Evolutionary conservation across 2,888 invertebrate genomes (phyloP).

Genomic region (Cerceris rybyensis): DNA sequence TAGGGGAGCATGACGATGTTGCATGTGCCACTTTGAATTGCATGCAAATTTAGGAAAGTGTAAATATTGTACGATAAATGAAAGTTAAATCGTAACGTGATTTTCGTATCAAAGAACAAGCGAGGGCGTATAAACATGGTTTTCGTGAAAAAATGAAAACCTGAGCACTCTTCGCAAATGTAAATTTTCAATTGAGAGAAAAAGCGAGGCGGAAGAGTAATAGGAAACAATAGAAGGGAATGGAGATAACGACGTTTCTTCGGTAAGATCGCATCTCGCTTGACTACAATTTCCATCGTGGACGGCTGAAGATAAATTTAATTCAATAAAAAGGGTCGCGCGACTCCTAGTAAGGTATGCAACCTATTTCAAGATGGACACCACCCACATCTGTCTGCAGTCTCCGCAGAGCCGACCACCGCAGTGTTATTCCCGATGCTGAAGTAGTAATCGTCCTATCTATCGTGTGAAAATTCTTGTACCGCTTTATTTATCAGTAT

Average conservation of each 20-base stretch:
- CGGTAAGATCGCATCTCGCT: background rate
- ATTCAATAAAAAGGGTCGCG: conserved; percentile 19
- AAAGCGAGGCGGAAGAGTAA: background rate
- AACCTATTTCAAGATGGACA: conserved; percentile 56
- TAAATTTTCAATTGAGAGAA: too few relatives aligned
- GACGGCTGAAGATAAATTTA: conserved; percentile 2
- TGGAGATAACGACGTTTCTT: background rate
- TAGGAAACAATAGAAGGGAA: background rate
- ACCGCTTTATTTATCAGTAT: background rate
- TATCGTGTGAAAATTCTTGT: conserved; percentile 10
- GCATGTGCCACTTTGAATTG: too few relatives aligned
- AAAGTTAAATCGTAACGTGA: too few relatives aligned
- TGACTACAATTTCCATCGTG: background rate
- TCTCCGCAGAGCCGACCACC: conserved; percentile 52
- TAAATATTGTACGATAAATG: too few relatives aligned
- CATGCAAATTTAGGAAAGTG: too few relatives aligned
- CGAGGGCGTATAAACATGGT: too few relatives aligned
- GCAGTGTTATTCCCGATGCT: conserved; percentile 52
- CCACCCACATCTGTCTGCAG: conserved; percentile 56
- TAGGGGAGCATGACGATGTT: too few relatives aligned
- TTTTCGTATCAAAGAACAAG: too few relatives aligned
- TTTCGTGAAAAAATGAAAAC: too few relatives aligned
- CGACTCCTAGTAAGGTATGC: conserved; percentile 36
- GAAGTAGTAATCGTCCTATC: conserved; percentile 42
- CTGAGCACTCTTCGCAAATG: too few relatives aligned